Conservation (phyloP, 2,113 vertebrate genomes). For the Vulpes lagopus region DNA sequence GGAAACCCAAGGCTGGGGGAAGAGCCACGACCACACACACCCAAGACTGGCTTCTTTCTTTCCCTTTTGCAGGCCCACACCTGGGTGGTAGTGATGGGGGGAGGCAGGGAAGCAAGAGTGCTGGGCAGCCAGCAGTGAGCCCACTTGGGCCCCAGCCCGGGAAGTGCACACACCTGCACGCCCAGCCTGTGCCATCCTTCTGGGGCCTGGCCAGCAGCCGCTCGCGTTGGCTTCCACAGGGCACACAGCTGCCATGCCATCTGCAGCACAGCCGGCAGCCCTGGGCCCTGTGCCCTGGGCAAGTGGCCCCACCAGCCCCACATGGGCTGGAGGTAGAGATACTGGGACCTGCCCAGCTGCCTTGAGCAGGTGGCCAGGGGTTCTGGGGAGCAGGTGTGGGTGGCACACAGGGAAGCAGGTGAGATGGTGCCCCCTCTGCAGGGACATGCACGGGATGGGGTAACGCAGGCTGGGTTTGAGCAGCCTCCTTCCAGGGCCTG, state of each 20-base stretch:
- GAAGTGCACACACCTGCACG: background rate
- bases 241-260: conserved; percentile 26
- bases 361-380: background rate
- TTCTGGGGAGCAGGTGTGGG: background rate
- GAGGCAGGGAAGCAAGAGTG: fast-evolving
- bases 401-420: fast-evolving
- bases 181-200: background rate
- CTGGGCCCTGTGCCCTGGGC: background rate
- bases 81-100: fast-evolving
- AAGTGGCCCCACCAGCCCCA: background rate
- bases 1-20: fast-evolving
- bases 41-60: fast-evolving
- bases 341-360: background rate
- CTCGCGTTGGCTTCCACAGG: background rate
- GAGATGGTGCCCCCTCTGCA: fast-evolving
- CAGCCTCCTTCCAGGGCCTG: background rate
- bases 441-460: fast-evolving
- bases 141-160: fast-evolving
- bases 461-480: fast-evolving
- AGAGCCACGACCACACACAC: background rate
- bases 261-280: background rate
- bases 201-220: background rate
- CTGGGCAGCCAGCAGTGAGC: background rate
- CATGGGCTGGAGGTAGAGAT: fast-evolving
- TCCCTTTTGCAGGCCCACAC: background rate